These are phyloP conservation scores for Alethe castanea DNA, from an alignment of 2,113 vertebrate species.

Conservation along the genomic window DNA sequence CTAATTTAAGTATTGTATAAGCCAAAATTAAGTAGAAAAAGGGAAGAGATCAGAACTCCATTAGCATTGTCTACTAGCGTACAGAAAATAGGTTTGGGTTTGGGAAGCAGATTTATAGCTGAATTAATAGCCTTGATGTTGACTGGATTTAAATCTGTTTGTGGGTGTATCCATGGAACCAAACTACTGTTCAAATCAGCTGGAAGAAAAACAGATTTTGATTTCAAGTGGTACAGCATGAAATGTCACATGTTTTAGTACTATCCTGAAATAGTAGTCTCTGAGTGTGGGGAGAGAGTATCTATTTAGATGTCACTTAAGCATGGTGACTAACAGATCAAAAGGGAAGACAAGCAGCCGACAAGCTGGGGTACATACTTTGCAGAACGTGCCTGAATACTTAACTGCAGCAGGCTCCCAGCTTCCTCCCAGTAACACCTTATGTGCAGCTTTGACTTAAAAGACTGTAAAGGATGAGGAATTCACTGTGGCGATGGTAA, in stretches of 20 bases:
- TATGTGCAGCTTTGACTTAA: not conserved
- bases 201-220: not conserved
- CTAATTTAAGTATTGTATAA: not conserved
- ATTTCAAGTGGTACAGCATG: conserved; percentile 11
- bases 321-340: not conserved
- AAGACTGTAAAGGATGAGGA: not conserved
- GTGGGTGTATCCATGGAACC: not conserved
- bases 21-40: not conserved
- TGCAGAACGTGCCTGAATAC: not conserved
- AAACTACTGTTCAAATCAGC: not conserved
- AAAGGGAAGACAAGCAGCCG: not conserved
- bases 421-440: not conserved
- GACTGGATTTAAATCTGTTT: not conserved
- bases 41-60: not conserved
- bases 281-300: not conserved
- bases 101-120: not conserved
- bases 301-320: not conserved
- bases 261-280: conserved; percentile 26
- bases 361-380: not conserved
- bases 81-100: not conserved
- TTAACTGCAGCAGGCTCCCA: not conserved
- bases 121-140: not conserved
- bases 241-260: conserved; percentile 29
- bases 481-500: not conserved
- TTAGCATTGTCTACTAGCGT: not conserved